Base-by-base conservation (phyloP, 2,888 invertebrate genomes). In the Coelinius sp. region DNA sequence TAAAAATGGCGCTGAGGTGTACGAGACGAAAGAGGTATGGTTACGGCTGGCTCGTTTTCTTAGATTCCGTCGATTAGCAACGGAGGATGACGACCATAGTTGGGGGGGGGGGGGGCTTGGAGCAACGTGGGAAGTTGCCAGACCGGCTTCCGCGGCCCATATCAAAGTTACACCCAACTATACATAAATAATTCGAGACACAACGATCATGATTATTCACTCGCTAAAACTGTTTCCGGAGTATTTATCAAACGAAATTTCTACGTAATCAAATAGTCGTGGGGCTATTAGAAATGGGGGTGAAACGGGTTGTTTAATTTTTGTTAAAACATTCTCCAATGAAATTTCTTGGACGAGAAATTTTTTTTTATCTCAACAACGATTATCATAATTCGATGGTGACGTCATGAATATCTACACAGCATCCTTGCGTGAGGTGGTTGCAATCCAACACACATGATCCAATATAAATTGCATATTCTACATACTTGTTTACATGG, bases 51-150 rank as follows among this genome's bases (percentile, higher is more conserved):
- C 44, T 68, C 52, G 56, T 65, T 83, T 80, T 77, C 76, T 78
- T 68, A 79, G 82, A 81, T 81, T 80, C 77, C 71, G 77, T 78
- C 74, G 83, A 84, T 83, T 83, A 81, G 80, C 77, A 78, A 73
- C 77, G 73, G 75, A 73, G 69, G 67, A 75, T 73, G 73, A 68
- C 72, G 77, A 49, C 65, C 24, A 35, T 66, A 52, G 68, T 56
- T 71, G 69, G 38, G 71, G 49, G 59, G 68, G 52, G 71, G 69
- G 38, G 71, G 49, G 59, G 63, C 68, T 38, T 80, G 79, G 78
- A 59, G 67, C 20, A 76, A 75, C 81, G 81, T 81, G 81, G 80
- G 80, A 81, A 81, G 73, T 72, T 72, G 68, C 59, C 63, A 38
- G 68, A 72, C 68, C 44, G 68, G 72, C 72, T 72, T 72, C 71